A percentile compares a stretch with the other conserved stretches of the same genome.
phyloP scores from a whole-genome alignment of 2,797 vertebrate species.

The Gobio occitaniae region DNA sequence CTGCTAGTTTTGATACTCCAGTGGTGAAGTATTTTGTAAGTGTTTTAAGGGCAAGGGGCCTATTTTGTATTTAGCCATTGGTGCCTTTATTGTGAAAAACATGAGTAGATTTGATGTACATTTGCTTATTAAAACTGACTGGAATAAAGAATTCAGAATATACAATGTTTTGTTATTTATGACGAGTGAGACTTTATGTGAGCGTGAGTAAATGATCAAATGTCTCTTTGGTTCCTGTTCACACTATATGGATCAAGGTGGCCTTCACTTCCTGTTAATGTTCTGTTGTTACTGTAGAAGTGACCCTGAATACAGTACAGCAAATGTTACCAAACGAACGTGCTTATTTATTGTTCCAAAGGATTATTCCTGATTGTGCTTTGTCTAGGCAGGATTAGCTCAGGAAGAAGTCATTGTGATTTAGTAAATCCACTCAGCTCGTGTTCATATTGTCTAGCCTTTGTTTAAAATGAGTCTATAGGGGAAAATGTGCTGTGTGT shows the following conservation, averaged over 20 bases:
- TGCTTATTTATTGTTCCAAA: neutral
- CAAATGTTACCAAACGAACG: neutral
- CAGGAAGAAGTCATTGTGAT: neutral
- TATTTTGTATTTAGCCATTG: constrained; percentile 66
- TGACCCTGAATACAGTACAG: neutral
- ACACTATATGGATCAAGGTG: too few species aligned
- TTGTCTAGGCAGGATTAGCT: neutral
- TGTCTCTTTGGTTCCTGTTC: neutral
- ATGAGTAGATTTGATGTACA: constrained; percentile 73
- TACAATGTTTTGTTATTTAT: neutral
- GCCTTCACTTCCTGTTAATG: too few species aligned
- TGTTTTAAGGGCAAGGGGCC: constrained; percentile 57
- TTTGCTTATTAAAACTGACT: constrained; percentile 76
- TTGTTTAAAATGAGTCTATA: neutral
- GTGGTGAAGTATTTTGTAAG: constrained; percentile 61
- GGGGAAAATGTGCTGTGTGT: neutral
- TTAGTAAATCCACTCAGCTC: too few species aligned
- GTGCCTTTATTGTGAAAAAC: constrained; percentile 70
- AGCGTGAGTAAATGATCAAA: neutral
- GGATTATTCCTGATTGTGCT: constrained; percentile 12
- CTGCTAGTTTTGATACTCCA: constrained; percentile 71
- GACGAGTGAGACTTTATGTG: neutral
- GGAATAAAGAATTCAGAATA: constrained; percentile 62
- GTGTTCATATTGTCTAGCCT: neutral
- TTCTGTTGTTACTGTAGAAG: neutral